phyloP scores from a whole-genome alignment of 2,797 vertebrate species.

The Crocidura indochinensis region DNA sequence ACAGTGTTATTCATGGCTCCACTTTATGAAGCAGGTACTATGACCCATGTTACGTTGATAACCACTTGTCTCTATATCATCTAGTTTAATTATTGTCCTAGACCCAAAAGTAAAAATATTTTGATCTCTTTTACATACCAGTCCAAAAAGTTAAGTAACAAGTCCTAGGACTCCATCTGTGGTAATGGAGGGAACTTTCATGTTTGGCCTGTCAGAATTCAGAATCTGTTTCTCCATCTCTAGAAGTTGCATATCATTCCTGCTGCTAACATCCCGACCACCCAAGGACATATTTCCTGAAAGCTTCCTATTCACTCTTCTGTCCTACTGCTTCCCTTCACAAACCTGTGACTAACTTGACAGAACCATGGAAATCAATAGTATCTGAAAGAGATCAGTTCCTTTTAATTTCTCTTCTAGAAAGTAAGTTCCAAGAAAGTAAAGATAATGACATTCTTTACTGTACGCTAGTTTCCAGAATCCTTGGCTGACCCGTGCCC shows the following conservation, averaged over 20 bases:
- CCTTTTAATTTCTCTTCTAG: conserved; percentile 26
- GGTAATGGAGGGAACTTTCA: background rate
- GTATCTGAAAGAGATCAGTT: conserved; percentile 4
- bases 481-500: background rate
- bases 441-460: background rate
- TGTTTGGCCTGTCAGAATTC: background rate
- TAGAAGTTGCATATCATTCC: background rate
- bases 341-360: background rate
- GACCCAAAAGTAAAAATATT: background rate
- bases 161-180: background rate
- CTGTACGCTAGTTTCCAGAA: background rate
- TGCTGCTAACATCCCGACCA: background rate
- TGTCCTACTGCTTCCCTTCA: background rate
- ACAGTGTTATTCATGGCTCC: background rate
- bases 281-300: background rate
- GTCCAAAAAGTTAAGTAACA: background rate
- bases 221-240: background rate
- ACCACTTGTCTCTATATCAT: background rate
- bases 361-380: background rate
- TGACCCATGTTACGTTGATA: background rate
- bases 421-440: conserved; percentile 15
- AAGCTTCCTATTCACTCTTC: background rate
- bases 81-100: conserved; percentile 12
- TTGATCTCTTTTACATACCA: conserved; percentile 42
- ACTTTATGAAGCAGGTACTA: background rate